Percentiles rank a stretch among this genome's conserved stretches.
Evolutionary conservation across 2,888 invertebrate species (phyloP).

Genomic region (Agrotis segetum): DNA sequence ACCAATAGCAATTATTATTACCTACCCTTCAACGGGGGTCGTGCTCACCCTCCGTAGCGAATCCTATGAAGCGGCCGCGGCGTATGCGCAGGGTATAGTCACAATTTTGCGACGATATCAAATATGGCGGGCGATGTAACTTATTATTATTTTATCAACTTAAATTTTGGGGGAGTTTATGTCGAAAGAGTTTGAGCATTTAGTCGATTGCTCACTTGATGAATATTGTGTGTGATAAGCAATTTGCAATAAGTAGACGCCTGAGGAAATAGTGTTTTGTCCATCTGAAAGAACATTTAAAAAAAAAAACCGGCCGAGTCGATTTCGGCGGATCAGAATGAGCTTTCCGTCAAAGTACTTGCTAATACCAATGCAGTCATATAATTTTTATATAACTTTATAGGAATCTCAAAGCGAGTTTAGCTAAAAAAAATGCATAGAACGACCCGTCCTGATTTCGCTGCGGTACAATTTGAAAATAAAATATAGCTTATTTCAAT

Average conservation of each 20-base stretch:
- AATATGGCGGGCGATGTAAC: slow-evolving; percentile 26
- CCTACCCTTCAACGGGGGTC: slow-evolving; percentile 60
- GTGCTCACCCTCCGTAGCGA: slow-evolving; percentile 75
- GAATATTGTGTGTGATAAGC: not conserved
- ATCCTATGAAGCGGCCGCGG: slow-evolving; percentile 34
- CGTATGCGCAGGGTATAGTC: slow-evolving; percentile 68
- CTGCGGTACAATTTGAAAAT: too few relatives aligned
- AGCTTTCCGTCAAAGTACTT: not conserved
- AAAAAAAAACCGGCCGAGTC: not conserved
- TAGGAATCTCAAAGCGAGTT: too few relatives aligned
- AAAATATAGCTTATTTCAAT: too few relatives aligned
- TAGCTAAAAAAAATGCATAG: too few relatives aligned
- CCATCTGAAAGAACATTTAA: not conserved
- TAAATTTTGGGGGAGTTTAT: slow-evolving; percentile 1
- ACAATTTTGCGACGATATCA: slow-evolving; percentile 56
- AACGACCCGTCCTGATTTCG: too few relatives aligned
- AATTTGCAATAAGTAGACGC: not conserved
- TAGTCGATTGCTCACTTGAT: not conserved
- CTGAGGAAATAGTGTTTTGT: not conserved
- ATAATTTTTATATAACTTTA: too few relatives aligned
- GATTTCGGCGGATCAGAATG: too few relatives aligned
- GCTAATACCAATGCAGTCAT: too few relatives aligned
- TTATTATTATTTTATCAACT: slow-evolving; percentile 45
- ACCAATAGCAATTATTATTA: slow-evolving; percentile 60
- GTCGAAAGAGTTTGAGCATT: not conserved